Conservation (phyloP, 1,140 invertebrate species). For the Lycorma delicatula region DNA sequence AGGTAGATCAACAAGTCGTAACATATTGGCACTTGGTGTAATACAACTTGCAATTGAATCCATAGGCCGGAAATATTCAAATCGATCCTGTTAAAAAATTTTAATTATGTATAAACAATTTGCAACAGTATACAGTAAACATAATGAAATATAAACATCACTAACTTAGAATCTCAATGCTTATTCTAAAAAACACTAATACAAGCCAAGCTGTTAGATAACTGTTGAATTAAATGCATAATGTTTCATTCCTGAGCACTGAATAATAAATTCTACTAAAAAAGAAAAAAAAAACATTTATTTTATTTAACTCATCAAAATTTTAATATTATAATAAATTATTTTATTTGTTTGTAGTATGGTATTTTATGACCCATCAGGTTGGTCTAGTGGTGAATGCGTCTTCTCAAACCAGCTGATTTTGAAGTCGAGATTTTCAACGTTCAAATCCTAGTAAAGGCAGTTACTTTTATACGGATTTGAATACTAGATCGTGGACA, state of each 20-base stretch:
- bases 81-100: constrained; percentile 35
- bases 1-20: constrained; percentile 44
- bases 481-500: too few species aligned
- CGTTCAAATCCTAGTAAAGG: too few species aligned
- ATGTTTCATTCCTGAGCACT: not conserved
- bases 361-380: too few species aligned
- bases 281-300: too few species aligned
- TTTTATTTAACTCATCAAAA: too few species aligned
- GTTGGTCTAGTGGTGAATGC: too few species aligned
- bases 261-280: not conserved
- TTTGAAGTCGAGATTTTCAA: too few species aligned
- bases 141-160: not conserved
- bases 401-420: too few species aligned
- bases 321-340: too few species aligned
- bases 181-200: not conserved
- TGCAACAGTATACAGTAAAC: not conserved
- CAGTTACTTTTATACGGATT: too few species aligned
- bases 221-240: not conserved
- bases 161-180: not conserved
- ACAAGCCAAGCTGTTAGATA: not conserved
- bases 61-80: constrained; percentile 48
- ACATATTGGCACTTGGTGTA: constrained; percentile 43
- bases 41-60: constrained; percentile 54
- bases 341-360: too few species aligned
- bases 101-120: not conserved